phyloP scores from a whole-genome alignment of 2,797 vertebrate species.

The Acrossocheilus wenchowensis region DNA sequence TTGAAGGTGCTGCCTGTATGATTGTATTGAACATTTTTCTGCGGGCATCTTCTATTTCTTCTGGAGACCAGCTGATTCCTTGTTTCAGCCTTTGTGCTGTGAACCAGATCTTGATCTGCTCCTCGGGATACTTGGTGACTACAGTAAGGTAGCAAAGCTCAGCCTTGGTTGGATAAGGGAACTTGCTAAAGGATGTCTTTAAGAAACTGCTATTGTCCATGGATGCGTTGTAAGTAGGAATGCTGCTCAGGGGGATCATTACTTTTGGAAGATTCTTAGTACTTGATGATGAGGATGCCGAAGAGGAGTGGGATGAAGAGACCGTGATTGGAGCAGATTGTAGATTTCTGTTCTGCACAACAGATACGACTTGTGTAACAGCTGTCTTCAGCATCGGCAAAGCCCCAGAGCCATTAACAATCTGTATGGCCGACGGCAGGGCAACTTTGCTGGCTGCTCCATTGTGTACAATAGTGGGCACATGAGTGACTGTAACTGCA shows the following conservation, averaged over 20 bases:
- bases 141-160: constrained; percentile 98
- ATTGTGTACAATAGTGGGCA: constrained; percentile 81
- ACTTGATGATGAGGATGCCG: constrained; percentile 67
- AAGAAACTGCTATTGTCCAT: constrained; percentile 98
- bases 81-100: constrained; percentile 97
- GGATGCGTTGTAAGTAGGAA: constrained; percentile 93
- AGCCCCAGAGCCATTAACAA: constrained; percentile 87
- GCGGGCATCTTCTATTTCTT: constrained; percentile 96
- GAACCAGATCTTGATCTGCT: constrained; percentile 99
- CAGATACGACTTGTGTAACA: constrained; percentile 90
- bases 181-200: constrained; percentile 97
- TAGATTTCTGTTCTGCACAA: constrained; percentile 79
- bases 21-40: constrained; percentile 99
- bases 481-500: constrained; percentile 72
- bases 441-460: constrained; percentile 74
- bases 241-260: constrained; percentile 98
- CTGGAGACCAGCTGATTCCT: constrained; percentile 98
- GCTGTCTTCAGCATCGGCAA: constrained; percentile 90
- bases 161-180: constrained; percentile 96
- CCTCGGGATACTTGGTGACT: constrained; percentile 97
- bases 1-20: constrained; percentile 90
- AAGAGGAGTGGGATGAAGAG: constrained; percentile 69
- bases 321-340: constrained; percentile 69
- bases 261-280: constrained; percentile 96
- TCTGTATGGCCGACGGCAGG: constrained; percentile 80